A percentile compares a stretch with the other conserved stretches of the same genome.
Evolutionary conservation across 1,140 invertebrate species (phyloP).

Genomic region (Drosophila ercepeae): DNA sequence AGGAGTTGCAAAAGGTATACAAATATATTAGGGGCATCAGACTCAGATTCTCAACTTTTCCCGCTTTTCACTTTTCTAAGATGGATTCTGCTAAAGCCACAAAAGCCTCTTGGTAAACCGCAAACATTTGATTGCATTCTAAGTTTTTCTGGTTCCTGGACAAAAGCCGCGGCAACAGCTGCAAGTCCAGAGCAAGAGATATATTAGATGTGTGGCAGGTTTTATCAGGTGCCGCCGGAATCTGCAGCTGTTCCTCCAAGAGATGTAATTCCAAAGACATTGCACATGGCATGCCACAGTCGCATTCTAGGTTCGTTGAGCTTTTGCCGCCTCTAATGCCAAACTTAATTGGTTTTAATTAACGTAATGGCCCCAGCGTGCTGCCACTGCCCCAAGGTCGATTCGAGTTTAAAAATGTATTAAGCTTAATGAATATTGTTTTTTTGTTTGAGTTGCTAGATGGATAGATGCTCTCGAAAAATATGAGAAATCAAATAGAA

Average conservation of each 20-base stretch:
- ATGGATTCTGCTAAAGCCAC: slow-evolving; percentile 8
- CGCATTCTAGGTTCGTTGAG: slow-evolving; percentile 42
- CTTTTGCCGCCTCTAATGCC: slow-evolving; percentile 44
- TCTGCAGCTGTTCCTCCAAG: slow-evolving; percentile 33
- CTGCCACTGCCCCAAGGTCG: slow-evolving; percentile 26
- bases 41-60: slow-evolving; percentile 2
- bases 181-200: neutral
- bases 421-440: slow-evolving; percentile 11
- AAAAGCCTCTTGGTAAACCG: slow-evolving; percentile 10
- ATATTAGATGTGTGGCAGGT: slow-evolving; percentile 22
- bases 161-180: slow-evolving; percentile 16
- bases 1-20: slow-evolving; percentile 9
- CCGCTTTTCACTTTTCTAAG: slow-evolving; percentile 35
- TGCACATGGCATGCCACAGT: slow-evolving; percentile 36
- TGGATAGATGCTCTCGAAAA: too few relatives aligned
- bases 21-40: neutral
- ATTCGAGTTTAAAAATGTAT: slow-evolving; percentile 9
- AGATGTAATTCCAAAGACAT: slow-evolving; percentile 20
- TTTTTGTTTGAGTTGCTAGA: neutral
- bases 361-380: slow-evolving; percentile 26
- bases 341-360: slow-evolving; percentile 45
- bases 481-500: slow-evolving; percentile 38
- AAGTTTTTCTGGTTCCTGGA: slow-evolving; percentile 14
- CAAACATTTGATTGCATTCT: slow-evolving; percentile 41
- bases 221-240: slow-evolving; percentile 38